Conservation (phyloP, 2,888 invertebrate species). For the Dryococelus australis region DNA sequence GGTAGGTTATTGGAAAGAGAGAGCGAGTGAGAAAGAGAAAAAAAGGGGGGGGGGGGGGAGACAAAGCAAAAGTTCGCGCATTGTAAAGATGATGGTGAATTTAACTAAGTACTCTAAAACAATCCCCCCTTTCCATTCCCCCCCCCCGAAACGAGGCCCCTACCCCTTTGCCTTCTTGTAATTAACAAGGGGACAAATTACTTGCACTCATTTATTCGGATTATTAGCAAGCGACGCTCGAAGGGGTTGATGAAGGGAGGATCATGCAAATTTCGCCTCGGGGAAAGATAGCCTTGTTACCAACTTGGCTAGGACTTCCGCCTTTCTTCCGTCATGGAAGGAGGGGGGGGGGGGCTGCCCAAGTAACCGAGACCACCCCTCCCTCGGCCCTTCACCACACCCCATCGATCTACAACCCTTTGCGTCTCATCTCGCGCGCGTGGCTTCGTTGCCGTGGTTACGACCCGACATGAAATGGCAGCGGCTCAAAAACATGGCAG, state of each 20-base stretch:
- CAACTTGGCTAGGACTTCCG: neutral
- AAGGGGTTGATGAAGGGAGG: conserved; percentile 25
- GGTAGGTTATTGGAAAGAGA: neutral
- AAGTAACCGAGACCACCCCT: neutral
- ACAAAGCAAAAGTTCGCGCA: conserved; percentile 21
- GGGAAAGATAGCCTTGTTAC: neutral
- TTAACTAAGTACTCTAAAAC: conserved; percentile 45
- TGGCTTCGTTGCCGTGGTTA: conserved; percentile 16
- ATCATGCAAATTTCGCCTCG: conserved; percentile 37
- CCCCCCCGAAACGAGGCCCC: neutral
- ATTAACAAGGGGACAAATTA: conserved; percentile 35
- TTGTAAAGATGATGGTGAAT: conserved; percentile 39
- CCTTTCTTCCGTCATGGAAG: neutral
- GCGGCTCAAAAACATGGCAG: neutral
- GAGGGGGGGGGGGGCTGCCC: neutral
- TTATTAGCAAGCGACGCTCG: conserved; percentile 39
- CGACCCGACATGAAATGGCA: neutral
- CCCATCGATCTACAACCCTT: conserved; percentile 2
- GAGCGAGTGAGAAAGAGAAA: no score
- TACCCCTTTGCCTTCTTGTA: neutral
- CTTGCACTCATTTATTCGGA: conserved; percentile 42
- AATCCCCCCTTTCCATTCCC: conserved; percentile 40
- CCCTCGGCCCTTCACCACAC: no score
- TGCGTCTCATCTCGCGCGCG: neutral
- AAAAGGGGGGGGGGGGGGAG: neutral